Base-by-base conservation (phyloP, 1,140 invertebrate genomes). In the Plodia interpunctella region DNA sequence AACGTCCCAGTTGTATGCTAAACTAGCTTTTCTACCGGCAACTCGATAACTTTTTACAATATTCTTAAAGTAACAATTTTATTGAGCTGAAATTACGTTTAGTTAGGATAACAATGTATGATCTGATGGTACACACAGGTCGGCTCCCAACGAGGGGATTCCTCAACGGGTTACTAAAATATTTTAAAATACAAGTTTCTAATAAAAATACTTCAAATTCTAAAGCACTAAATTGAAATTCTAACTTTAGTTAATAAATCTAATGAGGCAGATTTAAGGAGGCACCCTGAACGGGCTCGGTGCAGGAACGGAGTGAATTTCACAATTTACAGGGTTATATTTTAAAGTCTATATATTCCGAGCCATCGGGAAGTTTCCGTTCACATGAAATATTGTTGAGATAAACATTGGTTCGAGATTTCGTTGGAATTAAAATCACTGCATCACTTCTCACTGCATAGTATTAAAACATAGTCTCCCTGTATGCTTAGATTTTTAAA, bases 241-340 rank as follows among this genome's bases (percentile, higher is more conserved):
- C 13, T 44, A 15, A 44, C 13, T 44, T 15, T 17, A 10, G 38
- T 44, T 44, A 44, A 44, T 44, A 44, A 44, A 44, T 44, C 38
- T 44, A 44, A 44, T 44, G 38, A 44, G 38, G 38, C 1, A 44
- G 38, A 44, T 44, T 44, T 44, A 44, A 44, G 13, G n/a, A 44
- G 38, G 38, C 38, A 10, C 15, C 38, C 38, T 0, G 38, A 44
- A 6, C n/a, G 13, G 10, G 13, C 38, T 17, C 38, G n/a, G 38
- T 44, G 13, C 13, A 13, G 2, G n/a, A 15, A n/a, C 38, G 38
- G 38, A 44, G 38, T 44, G 38, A 17, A 44, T 44, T 44, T 17
- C 13, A 17, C 2, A 44, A 15, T 44, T 44, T 44, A 44, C 38
- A 15, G 1, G 13, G 15, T 44, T 44, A 15, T 44, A 44, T 44